Conservation (phyloP, 2,113 vertebrate species). For the Murina feae region DNA sequence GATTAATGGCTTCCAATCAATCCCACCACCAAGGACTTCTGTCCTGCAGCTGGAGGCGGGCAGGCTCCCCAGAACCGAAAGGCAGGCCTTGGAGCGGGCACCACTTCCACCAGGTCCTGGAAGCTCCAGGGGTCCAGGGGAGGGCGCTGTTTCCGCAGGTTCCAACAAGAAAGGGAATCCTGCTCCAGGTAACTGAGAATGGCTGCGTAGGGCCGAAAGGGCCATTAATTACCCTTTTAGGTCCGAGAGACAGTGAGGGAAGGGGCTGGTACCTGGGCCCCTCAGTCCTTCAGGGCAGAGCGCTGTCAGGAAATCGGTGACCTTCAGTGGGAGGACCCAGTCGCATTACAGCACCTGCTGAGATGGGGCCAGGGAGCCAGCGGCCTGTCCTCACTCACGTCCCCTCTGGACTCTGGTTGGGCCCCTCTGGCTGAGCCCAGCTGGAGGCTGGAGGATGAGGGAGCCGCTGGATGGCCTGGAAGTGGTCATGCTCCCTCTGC, state of each 20-base stretch:
- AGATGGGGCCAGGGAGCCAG: too few relatives aligned
- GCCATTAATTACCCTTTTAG: neutral
- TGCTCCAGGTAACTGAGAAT: neutral
- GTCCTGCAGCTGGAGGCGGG: neutral
- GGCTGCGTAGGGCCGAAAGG: neutral
- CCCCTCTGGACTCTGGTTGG: too few relatives aligned
- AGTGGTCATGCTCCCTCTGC: too few relatives aligned
- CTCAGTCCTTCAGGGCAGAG: neutral
- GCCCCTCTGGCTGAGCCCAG: too few relatives aligned
- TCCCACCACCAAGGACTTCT: neutral
- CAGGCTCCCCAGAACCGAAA: too few relatives aligned
- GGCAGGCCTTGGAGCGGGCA: neutral
- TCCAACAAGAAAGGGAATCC: neutral
- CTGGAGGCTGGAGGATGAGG: too few relatives aligned
- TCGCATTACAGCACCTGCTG: neutral
- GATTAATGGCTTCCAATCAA: conserved; percentile 63
- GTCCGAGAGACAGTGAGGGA: neutral
- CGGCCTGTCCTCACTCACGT: neutral
- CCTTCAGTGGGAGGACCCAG: fast-evolving
- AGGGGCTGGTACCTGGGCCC: too few relatives aligned
- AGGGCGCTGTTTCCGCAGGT: neutral
- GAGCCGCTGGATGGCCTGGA: too few relatives aligned
- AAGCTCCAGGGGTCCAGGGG: neutral
- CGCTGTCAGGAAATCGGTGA: neutral
- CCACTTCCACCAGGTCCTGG: neutral